Evolutionary conservation across 2,797 vertebrate species (phyloP).

Genomic region (Rousettus madagascariensis): DNA sequence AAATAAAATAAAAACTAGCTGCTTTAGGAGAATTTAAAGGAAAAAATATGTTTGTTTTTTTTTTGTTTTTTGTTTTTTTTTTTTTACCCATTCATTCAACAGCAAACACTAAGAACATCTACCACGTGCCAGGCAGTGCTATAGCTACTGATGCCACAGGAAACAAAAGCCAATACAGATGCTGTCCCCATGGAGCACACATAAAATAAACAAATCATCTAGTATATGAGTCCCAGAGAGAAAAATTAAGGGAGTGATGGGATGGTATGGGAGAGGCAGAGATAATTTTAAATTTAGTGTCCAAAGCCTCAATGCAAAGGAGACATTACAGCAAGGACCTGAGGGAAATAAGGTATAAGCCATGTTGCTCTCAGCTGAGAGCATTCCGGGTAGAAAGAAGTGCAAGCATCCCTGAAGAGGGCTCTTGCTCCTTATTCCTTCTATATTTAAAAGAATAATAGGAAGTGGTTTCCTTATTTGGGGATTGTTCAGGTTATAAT

Average conservation of each 20-base stretch:
- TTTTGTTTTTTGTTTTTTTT: neutral
- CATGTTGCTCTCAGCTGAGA: neutral
- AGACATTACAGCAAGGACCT: neutral
- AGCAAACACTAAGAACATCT: slow-evolving; percentile 4
- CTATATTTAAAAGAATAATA: neutral
- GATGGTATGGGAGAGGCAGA: neutral
- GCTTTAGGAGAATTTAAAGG: slow-evolving; percentile 2
- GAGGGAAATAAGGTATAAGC: no score
- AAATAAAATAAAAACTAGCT: neutral
- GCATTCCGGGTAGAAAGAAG: neutral
- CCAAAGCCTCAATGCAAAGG: neutral
- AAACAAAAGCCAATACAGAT: neutral
- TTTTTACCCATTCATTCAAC: neutral
- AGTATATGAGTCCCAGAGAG: neutral
- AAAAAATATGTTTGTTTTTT: neutral
- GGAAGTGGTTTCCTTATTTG: neutral
- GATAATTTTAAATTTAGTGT: neutral
- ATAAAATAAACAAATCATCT: neutral
- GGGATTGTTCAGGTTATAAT: neutral
- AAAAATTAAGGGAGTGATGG: neutral
- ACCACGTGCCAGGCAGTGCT: neutral
- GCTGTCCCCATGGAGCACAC: neutral
- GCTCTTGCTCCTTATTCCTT: neutral
- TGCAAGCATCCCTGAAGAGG: neutral
- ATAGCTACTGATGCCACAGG: neutral